Base-by-base conservation (phyloP, 2,888 invertebrate genomes). In the Phorcus lineatus region DNA sequence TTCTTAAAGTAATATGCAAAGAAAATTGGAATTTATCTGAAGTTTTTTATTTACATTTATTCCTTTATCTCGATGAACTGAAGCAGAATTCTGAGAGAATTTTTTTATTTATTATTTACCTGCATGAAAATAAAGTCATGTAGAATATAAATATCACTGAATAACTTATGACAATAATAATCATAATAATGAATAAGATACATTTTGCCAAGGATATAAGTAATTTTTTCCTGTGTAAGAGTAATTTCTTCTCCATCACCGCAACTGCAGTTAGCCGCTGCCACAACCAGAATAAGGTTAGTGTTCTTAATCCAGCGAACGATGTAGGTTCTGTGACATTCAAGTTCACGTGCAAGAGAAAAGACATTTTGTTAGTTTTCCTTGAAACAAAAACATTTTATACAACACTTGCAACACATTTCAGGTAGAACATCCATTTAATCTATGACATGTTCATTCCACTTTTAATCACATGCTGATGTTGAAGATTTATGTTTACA, bases 271-370 rank as follows among this genome's bases (percentile, higher is more conserved):
- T 78, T 80, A 52, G 83, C 80, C 0, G 84, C 85, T 52, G 81
- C 79, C 77, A 86, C 81, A 17, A 86, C 74, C 75, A 86, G 67
- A 22, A 86, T 74, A 22, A 86, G 57, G 80, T 86, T 86, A 17
- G 86, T 84, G 24, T 82, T 79, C 19, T 83, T 74, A 47, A 86
- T 70, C 85, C 86, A 83, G 19, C 78, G 80, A 13, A 82, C 84
- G 19, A 82, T 78, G 79, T 86, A 86, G 0, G 82, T 81, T 70
- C 85, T 85, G 81, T 77, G 79, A 81, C 84, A 84, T 47, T 74
- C 76, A 67, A 66, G 47, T 57, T 47, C 47, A 47, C 76, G 83
- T 83, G 54, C 47, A 47, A 47, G 47, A 47, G 47, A 47, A 47
- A n/a, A n/a, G n/a, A n/a, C n/a, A n/a, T n/a, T n/a, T 13, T 47